These are phyloP conservation scores for Thalassaphorura encarpata DNA, from an alignment of 1,140 invertebrate species.

Conservation along the genomic window DNA sequence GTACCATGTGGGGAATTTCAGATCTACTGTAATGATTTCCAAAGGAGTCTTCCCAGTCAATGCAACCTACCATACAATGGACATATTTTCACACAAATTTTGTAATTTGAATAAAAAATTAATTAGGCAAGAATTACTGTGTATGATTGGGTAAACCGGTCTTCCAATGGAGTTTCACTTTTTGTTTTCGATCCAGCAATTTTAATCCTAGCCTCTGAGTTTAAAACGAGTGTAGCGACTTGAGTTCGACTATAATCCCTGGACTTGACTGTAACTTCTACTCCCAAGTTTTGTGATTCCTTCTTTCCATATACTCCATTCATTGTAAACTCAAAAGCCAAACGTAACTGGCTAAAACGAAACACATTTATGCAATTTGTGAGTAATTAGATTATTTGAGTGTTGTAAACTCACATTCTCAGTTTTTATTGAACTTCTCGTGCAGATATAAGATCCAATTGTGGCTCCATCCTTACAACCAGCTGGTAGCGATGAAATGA, in stretches of 20 bases:
- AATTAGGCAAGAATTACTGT: background rate
- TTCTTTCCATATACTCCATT: too few species aligned
- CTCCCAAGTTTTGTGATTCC: too few species aligned
- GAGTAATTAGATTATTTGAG: background rate
- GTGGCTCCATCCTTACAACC: background rate
- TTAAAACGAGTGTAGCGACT: too few species aligned
- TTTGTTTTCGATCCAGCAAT: background rate
- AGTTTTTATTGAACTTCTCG: background rate
- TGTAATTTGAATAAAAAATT: background rate
- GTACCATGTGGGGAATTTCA: background rate
- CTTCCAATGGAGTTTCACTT: background rate
- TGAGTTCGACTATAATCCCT: too few species aligned
- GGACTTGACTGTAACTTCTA: too few species aligned
- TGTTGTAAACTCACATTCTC: background rate
- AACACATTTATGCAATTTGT: too few species aligned
- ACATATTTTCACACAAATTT: background rate
- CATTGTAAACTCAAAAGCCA: too few species aligned
- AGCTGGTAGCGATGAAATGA: background rate
- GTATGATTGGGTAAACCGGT: background rate
- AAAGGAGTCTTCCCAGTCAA: background rate
- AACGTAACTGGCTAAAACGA: too few species aligned
- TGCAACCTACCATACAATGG: too few species aligned
- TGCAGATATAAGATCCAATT: background rate
- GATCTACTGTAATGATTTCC: background rate
- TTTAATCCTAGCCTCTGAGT: background rate